A percentile compares a stretch with the other conserved stretches of the same genome.
Evolutionary conservation across 2,797 vertebrate genomes (phyloP).

Genomic region (Oophaga sylvatica): DNA sequence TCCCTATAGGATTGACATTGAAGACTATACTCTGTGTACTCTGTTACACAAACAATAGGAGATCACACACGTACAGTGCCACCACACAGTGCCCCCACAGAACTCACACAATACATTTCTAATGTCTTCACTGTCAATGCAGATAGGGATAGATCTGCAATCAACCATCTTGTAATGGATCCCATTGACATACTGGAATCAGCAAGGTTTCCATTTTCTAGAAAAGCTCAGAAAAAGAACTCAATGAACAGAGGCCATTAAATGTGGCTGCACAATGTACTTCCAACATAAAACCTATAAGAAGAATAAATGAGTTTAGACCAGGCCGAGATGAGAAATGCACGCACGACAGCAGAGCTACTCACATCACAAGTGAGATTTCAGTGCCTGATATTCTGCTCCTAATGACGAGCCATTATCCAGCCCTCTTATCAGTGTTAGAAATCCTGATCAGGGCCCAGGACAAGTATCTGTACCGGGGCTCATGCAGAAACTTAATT

Average conservation of each 20-base stretch:
- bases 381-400: constrained; percentile 2
- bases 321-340: background rate
- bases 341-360: background rate
- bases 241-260: background rate
- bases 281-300: background rate
- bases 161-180: background rate
- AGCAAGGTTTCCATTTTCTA: background rate
- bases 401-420: constrained; percentile 12
- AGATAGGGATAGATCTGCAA: background rate
- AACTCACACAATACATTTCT: too few relatives aligned
- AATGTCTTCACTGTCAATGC: too few relatives aligned
- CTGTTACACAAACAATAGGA: too few relatives aligned
- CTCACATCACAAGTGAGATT: constrained; percentile 18
- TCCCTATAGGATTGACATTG: too few relatives aligned
- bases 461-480: background rate
- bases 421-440: constrained; percentile 6
- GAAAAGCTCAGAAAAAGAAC: background rate
- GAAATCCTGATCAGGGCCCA: background rate
- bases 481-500: background rate
- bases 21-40: too few relatives aligned
- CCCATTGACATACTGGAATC: background rate
- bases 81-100: too few relatives aligned
- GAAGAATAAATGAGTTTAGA: background rate
- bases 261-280: background rate
- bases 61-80: too few relatives aligned